Evolutionary conservation across 2,888 invertebrate genomes (phyloP).

Genomic region (Erebia ligea): DNA sequence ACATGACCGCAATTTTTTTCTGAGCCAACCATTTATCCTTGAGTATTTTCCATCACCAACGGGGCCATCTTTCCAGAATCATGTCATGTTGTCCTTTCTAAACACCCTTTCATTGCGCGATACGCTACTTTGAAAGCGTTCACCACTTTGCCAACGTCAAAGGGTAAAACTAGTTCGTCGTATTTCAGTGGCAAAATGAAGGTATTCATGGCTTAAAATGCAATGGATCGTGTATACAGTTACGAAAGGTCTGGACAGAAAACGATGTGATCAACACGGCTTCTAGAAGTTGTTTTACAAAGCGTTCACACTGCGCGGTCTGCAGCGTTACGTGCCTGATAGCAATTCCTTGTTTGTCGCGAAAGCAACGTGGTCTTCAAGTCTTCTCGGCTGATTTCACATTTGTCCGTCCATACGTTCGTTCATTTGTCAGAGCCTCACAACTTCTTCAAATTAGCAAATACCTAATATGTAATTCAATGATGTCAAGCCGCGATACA

Average conservation of each 20-base stretch:
- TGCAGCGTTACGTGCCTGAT: too few relatives aligned
- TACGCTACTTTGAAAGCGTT: conserved; percentile 36
- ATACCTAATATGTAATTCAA: too few relatives aligned
- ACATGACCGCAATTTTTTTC: conserved; percentile 16
- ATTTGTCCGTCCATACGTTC: too few relatives aligned
- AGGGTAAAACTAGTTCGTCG: conserved; percentile 67
- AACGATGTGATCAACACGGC: neutral
- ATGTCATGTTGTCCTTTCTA: conserved; percentile 30
- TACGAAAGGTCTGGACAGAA: neutral
- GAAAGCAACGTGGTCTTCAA: too few relatives aligned
- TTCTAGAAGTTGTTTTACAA: too few relatives aligned
- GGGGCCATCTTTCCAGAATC: conserved; percentile 18
- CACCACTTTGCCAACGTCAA: conserved; percentile 56
- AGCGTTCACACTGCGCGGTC: too few relatives aligned
- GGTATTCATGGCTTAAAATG: conserved; percentile 74
- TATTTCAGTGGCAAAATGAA: conserved; percentile 63
- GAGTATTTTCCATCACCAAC: conserved; percentile 4
- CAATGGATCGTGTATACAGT: conserved; percentile 37
- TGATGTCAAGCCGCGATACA: too few relatives aligned
- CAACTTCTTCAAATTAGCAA: too few relatives aligned
- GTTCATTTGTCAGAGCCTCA: too few relatives aligned
- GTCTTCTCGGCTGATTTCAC: too few relatives aligned
- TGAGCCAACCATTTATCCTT: conserved; percentile 6
- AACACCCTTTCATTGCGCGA: conserved; percentile 33
- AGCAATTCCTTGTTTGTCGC: too few relatives aligned